Percentiles rank a stretch among this genome's conserved stretches.
These are phyloP conservation scores for Oikopleura albicans DNA, from an alignment of 23 tunicate species.

Conservation along the genomic window DNA sequence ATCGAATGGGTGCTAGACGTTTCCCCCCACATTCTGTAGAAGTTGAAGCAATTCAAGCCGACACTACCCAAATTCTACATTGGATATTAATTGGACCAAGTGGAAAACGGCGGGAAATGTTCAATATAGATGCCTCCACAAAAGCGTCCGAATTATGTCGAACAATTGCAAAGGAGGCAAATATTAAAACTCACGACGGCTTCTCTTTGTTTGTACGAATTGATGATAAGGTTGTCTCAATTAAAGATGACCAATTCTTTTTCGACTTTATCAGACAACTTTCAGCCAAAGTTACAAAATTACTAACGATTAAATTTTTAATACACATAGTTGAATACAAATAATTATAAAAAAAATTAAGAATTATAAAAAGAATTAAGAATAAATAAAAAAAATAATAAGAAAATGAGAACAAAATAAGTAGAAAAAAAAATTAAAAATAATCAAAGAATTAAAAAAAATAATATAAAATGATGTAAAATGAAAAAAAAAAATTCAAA, in stretches of 20 bases:
- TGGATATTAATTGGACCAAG: background rate
- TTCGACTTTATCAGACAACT: slow-evolving; percentile 84
- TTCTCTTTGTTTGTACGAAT: slow-evolving; percentile 79
- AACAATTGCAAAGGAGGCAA: slow-evolving; percentile 57
- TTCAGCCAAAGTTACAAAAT: no score
- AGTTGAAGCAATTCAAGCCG: slow-evolving; percentile 85
- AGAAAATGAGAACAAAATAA: no score
- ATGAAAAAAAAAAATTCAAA: no score
- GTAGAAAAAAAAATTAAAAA: no score
- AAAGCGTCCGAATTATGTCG: slow-evolving; percentile 60
- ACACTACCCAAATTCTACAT: slow-evolving; percentile 86
- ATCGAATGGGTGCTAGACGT: slow-evolving; percentile 54
- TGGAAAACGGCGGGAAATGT: slow-evolving; percentile 19
- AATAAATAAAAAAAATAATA: no score
- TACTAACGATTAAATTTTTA: slow-evolving; percentile 48
- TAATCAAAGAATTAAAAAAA: no score
- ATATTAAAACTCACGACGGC: slow-evolving; percentile 65
- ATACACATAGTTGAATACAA: no score
- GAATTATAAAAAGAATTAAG: no score
- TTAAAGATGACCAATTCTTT: slow-evolving; percentile 77
- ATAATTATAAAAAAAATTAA: no score
- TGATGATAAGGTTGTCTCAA: slow-evolving; percentile 82
- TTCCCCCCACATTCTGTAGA: slow-evolving; percentile 88
- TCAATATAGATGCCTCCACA: slow-evolving; percentile 77
- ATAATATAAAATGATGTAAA: no score